These are phyloP conservation scores for Passer domesticus DNA, from an alignment of 2,113 vertebrate species.

Conservation along the genomic window DNA sequence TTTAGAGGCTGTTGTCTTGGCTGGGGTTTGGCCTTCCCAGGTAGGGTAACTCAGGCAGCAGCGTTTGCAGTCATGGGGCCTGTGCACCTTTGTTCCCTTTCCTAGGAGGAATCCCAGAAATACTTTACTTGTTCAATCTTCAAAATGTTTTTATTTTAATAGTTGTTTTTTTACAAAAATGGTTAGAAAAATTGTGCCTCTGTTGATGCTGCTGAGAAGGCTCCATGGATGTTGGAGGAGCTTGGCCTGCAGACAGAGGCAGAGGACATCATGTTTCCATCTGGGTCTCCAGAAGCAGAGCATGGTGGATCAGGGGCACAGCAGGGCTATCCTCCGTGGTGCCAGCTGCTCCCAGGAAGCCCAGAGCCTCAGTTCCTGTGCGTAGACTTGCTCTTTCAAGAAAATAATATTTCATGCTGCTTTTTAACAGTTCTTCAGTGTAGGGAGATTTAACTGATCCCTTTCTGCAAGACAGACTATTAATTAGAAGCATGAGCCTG, in stretches of 20 bases:
- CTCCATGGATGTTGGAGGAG: not conserved
- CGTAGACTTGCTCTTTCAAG: not conserved
- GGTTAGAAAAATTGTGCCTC: not conserved
- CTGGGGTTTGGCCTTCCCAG: not conserved
- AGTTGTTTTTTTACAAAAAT: not conserved
- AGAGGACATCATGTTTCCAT: not conserved
- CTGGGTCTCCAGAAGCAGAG: not conserved
- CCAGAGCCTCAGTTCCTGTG: not conserved
- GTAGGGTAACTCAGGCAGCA: not conserved
- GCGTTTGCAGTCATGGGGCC: not conserved
- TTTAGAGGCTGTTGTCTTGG: not conserved
- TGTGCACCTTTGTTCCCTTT: not conserved
- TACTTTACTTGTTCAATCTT: not conserved
- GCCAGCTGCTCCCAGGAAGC: not conserved
- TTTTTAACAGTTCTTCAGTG: constrained; percentile 9
- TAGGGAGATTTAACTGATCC: not conserved
- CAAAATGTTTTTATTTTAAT: not conserved
- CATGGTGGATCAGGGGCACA: not conserved
- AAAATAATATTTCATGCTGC: constrained; percentile 22
- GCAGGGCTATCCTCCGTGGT: not conserved
- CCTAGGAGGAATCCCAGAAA: not conserved
- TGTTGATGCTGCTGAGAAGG: not conserved
- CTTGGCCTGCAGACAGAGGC: not conserved
- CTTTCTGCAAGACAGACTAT: not conserved
- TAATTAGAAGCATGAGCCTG: not conserved